Evolutionary conservation across 1,140 invertebrate species (phyloP).

Genomic region (Notospermus geniculatus): DNA sequence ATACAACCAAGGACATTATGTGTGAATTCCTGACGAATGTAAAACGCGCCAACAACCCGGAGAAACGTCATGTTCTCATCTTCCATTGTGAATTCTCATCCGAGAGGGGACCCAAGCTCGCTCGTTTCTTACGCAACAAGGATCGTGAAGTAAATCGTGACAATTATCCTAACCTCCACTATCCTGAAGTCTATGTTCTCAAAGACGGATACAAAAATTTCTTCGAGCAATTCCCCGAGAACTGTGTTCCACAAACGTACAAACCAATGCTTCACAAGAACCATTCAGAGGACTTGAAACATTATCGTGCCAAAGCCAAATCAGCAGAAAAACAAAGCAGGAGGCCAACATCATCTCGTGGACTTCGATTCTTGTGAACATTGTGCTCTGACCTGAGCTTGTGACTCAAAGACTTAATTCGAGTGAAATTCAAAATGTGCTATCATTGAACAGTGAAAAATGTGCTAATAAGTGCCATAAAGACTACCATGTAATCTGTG

Average conservation of each 20-base stretch:
- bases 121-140: constrained; percentile 75
- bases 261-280: constrained; percentile 76
- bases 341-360: too few relatives aligned
- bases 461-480: too few relatives aligned
- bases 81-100: constrained; percentile 99
- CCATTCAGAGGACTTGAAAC: constrained; percentile 68
- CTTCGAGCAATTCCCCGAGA: constrained; percentile 64
- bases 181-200: constrained; percentile 93
- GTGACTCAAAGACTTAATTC: too few relatives aligned
- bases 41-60: constrained; percentile 40
- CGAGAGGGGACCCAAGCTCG: constrained; percentile 56
- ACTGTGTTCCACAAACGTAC: constrained; percentile 77
- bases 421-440: too few relatives aligned
- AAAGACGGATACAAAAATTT: constrained; percentile 94
- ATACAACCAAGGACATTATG: constrained; percentile 71
- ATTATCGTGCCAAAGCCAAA: constrained; percentile 77
- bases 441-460: too few relatives aligned
- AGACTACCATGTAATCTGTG: too few relatives aligned
- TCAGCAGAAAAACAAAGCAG: constrained; percentile 46
- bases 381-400: too few relatives aligned
- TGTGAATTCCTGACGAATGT: constrained; percentile 63
- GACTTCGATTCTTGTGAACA: too few relatives aligned
- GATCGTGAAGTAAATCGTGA: constrained; percentile 82
- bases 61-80: constrained; percentile 73
- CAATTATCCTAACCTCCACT: constrained; percentile 82